Evolutionary conservation across 2,113 vertebrate genomes (phyloP), one percentile per base, ranked within the genome.

Genomic region (Cololabis saira): DNA sequence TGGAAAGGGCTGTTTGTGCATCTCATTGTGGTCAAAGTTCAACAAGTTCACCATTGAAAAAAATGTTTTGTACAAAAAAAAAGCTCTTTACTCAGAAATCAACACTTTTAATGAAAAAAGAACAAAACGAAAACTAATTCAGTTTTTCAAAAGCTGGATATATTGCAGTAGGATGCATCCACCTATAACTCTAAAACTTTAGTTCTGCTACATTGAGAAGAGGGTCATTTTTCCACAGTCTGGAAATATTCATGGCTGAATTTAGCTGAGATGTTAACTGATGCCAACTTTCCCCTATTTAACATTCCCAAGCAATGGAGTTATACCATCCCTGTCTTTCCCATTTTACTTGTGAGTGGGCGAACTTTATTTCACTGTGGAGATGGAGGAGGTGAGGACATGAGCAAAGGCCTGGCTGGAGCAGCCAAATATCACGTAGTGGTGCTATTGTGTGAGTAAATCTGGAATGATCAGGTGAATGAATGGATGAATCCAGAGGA

Each of bases 261-360:
- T 86, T 90, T 85, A 90, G 80, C 76, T 65, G 67, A 87, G 80
- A 89, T 82, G 73, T 41, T 37, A 52, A 76, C 66, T n/a, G 43
- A 71, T 74, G 91, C 91, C 92, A 93, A 92, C 74, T 92, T 93
- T 92, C 91, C 92, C 70, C 91, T 87, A 87, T 89, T 92, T 90
- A 90, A 93, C 92, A 93, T 93, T 93, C 92, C 86, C 86, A 78
- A 83, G 89, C 82, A 89, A 77, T 91, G 84, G 78, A 87, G 87
- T 89, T 90, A 84, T 86, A 90, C 82, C 88, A 84, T 92, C 81
- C 70, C 78, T 89, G 82, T 88, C 81, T 87, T 86, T 91, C 76
- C 81, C 82, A 86, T 87, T 87, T 78, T 78, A 71, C 78, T 71
- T 40, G 47, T 75, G 84, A 90, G 82, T 82, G 83, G 84, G 83